Evolutionary conservation across 2,113 vertebrate species (phyloP), one percentile per base, ranked within the genome.

Genomic region (Andinoacara biseriatus): DNA sequence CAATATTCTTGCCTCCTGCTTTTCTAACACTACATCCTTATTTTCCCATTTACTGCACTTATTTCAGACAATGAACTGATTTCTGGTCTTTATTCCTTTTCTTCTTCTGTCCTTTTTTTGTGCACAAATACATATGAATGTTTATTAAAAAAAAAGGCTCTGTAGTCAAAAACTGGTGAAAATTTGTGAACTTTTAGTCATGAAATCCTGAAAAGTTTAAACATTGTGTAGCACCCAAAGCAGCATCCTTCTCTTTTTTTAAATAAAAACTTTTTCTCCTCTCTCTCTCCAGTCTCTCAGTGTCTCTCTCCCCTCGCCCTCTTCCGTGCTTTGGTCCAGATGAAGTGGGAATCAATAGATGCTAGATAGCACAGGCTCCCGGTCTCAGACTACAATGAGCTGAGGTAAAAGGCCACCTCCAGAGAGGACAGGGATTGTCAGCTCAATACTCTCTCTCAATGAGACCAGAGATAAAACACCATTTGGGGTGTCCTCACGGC

Each of bases 341-440:
- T 93, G 92, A 93, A 94, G 94, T 87, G 87, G 81, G 89, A 93
- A 94, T 93, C 91, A 87, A 93, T 94, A 94, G 93, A 94, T 93
- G 87, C 76, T 43, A 93, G 93, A 94, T 94, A 94, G 89, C 63
- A 29, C 81, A 2, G 83, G 82, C 89, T 90, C 63, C 84, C 76
- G 84, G 91, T 93, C 91, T 86, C 89, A 74, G 78, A 92, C 85
- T 88, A 93, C 92, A 93, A 93, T 93, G 90, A 85, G 92, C 81
- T 46, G 87, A 94, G 87, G 89, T 90, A 94, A 93, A 94, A 91
- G 92, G 92, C 92, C 90, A 90, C 90, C 90, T 86, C 90, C 87
- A 90, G 85, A 91, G 90, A 92, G 87, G 90, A 90, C 87, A 15
- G 91, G 87, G 93, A 90, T 93, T 93, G 94, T 94, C 93, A 90